Conservation (phyloP, 2,113 vertebrate genomes). For the Lamprotornis superbus region DNA sequence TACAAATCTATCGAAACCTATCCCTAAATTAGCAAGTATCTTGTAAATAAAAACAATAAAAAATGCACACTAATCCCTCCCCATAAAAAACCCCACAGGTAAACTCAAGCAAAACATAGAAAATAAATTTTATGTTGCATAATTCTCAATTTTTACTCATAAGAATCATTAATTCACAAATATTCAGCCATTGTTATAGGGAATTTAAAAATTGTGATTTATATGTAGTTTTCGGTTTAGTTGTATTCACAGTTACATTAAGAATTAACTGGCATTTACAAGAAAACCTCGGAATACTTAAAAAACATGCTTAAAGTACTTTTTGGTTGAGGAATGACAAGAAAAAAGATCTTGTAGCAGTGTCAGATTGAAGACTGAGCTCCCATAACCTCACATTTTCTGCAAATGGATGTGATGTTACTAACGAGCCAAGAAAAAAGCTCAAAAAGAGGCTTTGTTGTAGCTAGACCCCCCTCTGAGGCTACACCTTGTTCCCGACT, state of each 20-base stretch:
- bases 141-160: neutral
- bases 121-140: neutral
- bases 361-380: neutral
- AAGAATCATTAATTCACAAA: neutral
- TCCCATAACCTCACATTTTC: neutral
- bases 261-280: neutral
- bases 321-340: neutral
- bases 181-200: neutral
- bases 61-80: rapidly evolving
- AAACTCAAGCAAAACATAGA: neutral
- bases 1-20: neutral
- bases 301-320: neutral
- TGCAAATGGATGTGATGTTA: neutral
- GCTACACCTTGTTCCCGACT: too few relatives aligned
- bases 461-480: too few relatives aligned
- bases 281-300: neutral
- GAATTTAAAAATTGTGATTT: neutral
- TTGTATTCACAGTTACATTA: neutral
- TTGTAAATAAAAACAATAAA: neutral
- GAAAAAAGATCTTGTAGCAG: neutral
- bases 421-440: neutral
- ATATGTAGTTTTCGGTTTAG: neutral
- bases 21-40: neutral
- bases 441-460: neutral
- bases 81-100: rapidly evolving